phyloP scores from a whole-genome alignment of 2,888 invertebrate genomes.

The Drosophila rellima region DNA sequence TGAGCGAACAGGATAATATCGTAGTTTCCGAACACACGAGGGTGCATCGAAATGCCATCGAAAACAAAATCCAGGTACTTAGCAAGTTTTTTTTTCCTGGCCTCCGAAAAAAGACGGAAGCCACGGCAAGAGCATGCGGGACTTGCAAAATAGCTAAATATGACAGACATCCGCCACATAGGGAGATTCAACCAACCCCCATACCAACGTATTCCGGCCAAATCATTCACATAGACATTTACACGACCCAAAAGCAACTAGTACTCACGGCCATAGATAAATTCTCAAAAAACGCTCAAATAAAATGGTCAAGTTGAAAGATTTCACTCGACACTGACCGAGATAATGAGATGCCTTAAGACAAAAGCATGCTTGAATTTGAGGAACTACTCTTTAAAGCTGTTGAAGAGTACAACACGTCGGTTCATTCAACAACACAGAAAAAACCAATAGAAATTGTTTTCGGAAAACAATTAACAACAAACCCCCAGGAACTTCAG shows the following conservation, averaged over 20 bases:
- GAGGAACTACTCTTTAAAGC: constrained; percentile 6
- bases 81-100: neutral
- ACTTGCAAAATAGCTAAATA: neutral
- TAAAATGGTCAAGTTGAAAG: constrained; percentile 31
- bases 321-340: constrained; percentile 38
- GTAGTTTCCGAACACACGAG: neutral
- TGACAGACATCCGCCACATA: neutral
- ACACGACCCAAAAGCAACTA: constrained; percentile 24
- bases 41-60: neutral
- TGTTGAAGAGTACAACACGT: too few relatives aligned
- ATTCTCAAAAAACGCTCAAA: neutral
- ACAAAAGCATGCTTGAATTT: neutral
- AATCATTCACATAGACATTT: constrained; percentile 36
- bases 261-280: neutral
- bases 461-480: constrained; percentile 2
- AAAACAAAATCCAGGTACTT: constrained; percentile 26
- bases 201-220: too few relatives aligned
- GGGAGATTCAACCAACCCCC: too few relatives aligned
- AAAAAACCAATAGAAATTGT: constrained; percentile 29
- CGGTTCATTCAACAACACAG: neutral
- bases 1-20: neutral
- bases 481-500: neutral
- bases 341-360: too few relatives aligned
- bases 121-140: constrained; percentile 25
- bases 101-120: neutral